Evolutionary conservation across 2,797 vertebrate species (phyloP).

Genomic region (Bovichtus diacanthus): DNA sequence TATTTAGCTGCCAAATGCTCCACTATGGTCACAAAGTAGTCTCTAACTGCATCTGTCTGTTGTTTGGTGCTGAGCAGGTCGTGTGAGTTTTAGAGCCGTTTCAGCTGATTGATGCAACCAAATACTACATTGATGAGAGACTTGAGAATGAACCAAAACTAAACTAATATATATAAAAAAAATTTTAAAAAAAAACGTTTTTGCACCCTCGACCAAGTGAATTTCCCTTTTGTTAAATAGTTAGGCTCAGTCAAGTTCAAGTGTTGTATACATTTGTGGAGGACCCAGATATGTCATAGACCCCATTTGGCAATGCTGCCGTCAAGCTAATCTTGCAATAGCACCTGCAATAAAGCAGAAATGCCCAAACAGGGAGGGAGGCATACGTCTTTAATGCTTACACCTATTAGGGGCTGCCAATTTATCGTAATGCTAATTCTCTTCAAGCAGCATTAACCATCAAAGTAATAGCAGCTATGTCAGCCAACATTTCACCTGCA

Average conservation of each 20-base stretch:
- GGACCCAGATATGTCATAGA: not conserved
- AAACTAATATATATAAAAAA: too few species aligned
- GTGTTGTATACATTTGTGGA: not conserved
- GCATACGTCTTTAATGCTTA: not conserved
- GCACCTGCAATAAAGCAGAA: not conserved
- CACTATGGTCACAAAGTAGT: too few species aligned
- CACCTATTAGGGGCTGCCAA: accelerated
- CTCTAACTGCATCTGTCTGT: too few species aligned
- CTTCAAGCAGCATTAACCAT: slow-evolving; percentile 7
- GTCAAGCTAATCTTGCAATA: not conserved
- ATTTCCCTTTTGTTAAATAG: not conserved
- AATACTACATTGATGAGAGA: too few species aligned
- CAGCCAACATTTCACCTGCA: slow-evolving; percentile 31
- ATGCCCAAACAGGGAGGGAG: not conserved
- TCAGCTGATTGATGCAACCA: too few species aligned
- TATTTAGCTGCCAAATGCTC: too few species aligned
- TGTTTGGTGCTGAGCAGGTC: not conserved
- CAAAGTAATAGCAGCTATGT: not conserved
- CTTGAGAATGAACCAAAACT: too few species aligned
- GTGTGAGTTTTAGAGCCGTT: too few species aligned
- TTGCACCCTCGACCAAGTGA: not conserved
- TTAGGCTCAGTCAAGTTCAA: not conserved
- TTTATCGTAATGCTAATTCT: not conserved
- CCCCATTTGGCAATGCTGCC: not conserved
- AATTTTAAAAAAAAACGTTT: too few species aligned